Evolutionary conservation across 2,888 invertebrate species (phyloP), one percentile per base, ranked within the genome.

Genomic region (Oxytorus armatus): DNA sequence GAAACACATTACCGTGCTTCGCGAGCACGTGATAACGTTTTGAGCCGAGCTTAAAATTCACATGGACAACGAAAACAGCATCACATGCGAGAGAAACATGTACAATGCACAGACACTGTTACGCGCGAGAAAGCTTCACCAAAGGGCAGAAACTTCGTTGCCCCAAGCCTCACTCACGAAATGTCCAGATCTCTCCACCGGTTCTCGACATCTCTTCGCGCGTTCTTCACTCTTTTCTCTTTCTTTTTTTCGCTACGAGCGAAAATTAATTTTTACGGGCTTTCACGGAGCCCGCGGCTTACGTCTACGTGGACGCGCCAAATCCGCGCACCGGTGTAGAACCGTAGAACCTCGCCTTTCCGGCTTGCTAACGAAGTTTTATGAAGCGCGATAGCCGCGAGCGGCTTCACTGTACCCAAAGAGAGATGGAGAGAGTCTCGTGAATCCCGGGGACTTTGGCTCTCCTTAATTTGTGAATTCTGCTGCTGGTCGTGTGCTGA

Each of bases 401-500:
- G 87, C 86, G 87, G 84, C 85, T 83, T 84, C 85, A 86, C 85
- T 84, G 57, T 49, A 61, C 61, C 53, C 29, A 55, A 55, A 55
- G 55, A 25, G 61, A 73, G 42, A 51, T 7, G 63, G 42, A 18
- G 63, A 65, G 65, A 66, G 53, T 82, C 75, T 68, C 72, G 75
- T 47, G 69, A 61, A 80, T 55, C 36, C 65, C 77, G 55, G 44
- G 86, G 88, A 89, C 89, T 90, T 90, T 88, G 88, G 89, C 87
- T 87, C 89, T 90, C 89, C 90, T 91, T 90, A 90, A 89, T 90
- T 90, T 90, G 90, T 88, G 90, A 90, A 90, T 85, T 85, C 87
- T 86, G 84, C 82, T 49, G 83, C 85, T 36, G 84, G 53, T 86
- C 83, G 83, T 44, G 86, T 86, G 86, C 85, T 77, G 74, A 79